Base-by-base conservation (phyloP, 2,797 vertebrate genomes). In the Botia kubotai region DNA sequence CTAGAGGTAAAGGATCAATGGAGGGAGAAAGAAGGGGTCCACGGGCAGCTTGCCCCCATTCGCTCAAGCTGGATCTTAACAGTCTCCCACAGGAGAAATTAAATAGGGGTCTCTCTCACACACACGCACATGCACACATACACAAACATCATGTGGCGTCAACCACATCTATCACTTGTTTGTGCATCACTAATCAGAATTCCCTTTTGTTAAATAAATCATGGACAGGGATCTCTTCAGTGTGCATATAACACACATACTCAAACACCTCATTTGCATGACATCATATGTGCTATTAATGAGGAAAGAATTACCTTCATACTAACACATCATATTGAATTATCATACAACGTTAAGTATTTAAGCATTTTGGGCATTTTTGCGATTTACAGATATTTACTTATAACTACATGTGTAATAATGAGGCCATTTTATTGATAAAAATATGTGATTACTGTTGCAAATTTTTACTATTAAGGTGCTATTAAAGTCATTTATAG, bases 121-220 rank as follows among this genome's bases (percentile, higher is more conserved):
- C 43, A 58, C 63, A 74, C n/a, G 4, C 3, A 16, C 67, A 16
- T 33, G 72, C 36, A 48, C 72, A 74, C 55, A 74, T 57, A 81
- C 71, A 58, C 72, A 57, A 19, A 23, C 6, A 62, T 63, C n/a
- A 53, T 26, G 62, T 3, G 62, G 36, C 39, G 6, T 43, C 50
- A 7, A 3, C 73, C 77, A 78, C 75, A 83, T 73, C 46, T 74
- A 74, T 82, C 36, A 73, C 50, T 76, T 69, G 46, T 73, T 17
- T 43, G 29, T 79, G 29, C 26, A 73, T 60, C 52, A 52, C 33
- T 71, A 63, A 69, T 78, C 55, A 82, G 13, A 78, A 76, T 43
- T 77, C 39, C 76, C 68, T 69, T 82, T 17, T 66, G 70, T 76
- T 86, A 73, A 84, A 86, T 84, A 86, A 84, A 82, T 84, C 60